Evolutionary conservation across 2,113 vertebrate species (phyloP).

Genomic region (Alethe diademata): DNA sequence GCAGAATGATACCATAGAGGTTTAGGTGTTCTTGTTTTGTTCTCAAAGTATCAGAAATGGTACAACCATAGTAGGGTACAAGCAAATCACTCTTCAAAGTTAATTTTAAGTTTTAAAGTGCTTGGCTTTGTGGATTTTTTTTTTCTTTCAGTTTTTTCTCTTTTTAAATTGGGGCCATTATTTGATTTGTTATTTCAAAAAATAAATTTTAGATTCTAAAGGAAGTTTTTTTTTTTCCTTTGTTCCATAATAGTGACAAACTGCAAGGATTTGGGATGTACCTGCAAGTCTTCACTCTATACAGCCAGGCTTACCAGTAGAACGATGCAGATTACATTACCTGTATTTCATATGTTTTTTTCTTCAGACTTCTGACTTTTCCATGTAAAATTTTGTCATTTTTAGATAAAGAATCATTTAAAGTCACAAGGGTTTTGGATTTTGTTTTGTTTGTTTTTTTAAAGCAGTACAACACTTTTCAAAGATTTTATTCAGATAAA

Average conservation of each 20-base stretch:
- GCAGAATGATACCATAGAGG: background rate
- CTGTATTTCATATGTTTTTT: background rate
- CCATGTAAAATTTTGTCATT: background rate
- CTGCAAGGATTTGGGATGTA: background rate
- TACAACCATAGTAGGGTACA: fast-evolving
- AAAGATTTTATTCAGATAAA: background rate
- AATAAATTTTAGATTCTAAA: background rate
- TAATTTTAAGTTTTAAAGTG: background rate
- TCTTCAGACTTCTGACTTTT: background rate
- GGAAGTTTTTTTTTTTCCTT: background rate
- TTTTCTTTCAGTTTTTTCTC: background rate
- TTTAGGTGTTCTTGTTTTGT: background rate
- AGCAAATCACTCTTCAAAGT: background rate
- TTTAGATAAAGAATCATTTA: background rate
- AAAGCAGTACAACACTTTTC: background rate
- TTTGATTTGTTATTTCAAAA: background rate
- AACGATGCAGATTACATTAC: background rate
- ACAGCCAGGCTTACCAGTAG: too few relatives aligned
- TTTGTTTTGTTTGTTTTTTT: background rate
- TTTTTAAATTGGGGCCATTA: background rate
- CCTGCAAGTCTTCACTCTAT: background rate
- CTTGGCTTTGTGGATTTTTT: background rate
- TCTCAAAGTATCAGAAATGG: background rate
- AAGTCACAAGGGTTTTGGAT: fast-evolving
- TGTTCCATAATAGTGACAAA: background rate